Conservation (phyloP, 2,797 vertebrate species). For the Sebastes iracundus region DNA sequence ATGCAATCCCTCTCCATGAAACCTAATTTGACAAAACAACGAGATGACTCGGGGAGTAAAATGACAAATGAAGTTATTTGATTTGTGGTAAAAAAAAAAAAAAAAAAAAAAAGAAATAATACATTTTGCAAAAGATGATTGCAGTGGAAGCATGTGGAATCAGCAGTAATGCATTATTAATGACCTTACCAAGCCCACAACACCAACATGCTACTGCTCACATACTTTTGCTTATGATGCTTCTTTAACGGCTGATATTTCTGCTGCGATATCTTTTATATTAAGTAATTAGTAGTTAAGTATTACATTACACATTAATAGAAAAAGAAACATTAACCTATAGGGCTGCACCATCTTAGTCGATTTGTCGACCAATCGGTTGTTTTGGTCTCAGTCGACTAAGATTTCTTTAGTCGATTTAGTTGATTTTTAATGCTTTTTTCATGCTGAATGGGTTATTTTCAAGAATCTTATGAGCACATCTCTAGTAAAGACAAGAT, state of each 20-base stretch:
- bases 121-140: slow-evolving; percentile 52
- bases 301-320: slow-evolving; percentile 13
- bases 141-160: slow-evolving; percentile 63
- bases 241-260: slow-evolving; percentile 9
- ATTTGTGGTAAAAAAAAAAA: neutral
- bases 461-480: too few species aligned
- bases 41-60: slow-evolving; percentile 56
- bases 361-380: too few species aligned
- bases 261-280: slow-evolving; percentile 1
- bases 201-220: slow-evolving; percentile 24
- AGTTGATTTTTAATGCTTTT: too few species aligned
- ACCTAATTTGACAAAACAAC: slow-evolving; percentile 72
- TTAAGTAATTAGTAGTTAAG: slow-evolving; percentile 1
- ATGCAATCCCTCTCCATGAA: slow-evolving; percentile 64
- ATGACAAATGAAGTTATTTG: slow-evolving; percentile 75
- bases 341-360: too few species aligned
- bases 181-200: slow-evolving; percentile 21
- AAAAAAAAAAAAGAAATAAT: neutral
- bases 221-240: slow-evolving; percentile 40
- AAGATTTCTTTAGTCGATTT: too few species aligned
- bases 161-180: slow-evolving; percentile 70
- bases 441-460: too few species aligned
- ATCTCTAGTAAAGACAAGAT: too few species aligned
- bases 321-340: slow-evolving; percentile 19
- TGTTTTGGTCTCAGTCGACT: too few species aligned